These are phyloP conservation scores for Columba guinea DNA, from an alignment of 2,797 vertebrate species.

Conservation along the genomic window DNA sequence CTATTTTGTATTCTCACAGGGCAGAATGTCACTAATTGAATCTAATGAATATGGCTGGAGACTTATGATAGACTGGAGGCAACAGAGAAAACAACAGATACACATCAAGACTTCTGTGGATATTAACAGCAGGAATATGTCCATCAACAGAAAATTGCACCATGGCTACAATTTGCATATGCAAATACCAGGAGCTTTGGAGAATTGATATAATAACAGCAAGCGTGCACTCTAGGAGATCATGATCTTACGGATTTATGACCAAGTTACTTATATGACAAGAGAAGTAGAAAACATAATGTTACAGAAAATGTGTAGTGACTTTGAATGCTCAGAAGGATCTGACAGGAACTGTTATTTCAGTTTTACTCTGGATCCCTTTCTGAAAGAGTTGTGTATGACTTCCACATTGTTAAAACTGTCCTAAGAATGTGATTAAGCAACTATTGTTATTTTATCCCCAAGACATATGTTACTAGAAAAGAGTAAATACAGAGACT, in stretches of 20 bases:
- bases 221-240: background rate
- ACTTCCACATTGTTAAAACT: background rate
- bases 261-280: background rate
- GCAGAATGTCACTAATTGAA: constrained; percentile 37
- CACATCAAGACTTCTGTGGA: constrained; percentile 5
- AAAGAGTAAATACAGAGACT: background rate
- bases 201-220: background rate
- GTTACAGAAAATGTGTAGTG: background rate
- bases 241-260: background rate
- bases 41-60: constrained; percentile 32
- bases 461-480: background rate
- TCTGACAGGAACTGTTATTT: background rate
- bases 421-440: background rate
- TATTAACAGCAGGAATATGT: constrained; percentile 47
- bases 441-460: background rate
- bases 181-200: constrained; percentile 4
- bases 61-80: constrained; percentile 7
- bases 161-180: constrained; percentile 23
- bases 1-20: constrained; percentile 19
- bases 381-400: background rate
- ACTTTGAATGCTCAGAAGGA: background rate
- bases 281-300: background rate
- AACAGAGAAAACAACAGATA: constrained; percentile 23
- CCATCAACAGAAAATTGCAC: constrained; percentile 18
- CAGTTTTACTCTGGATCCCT: background rate